Evolutionary conservation across 1,140 invertebrate genomes (phyloP).

Genomic region (Drosophila kohkoa): DNA sequence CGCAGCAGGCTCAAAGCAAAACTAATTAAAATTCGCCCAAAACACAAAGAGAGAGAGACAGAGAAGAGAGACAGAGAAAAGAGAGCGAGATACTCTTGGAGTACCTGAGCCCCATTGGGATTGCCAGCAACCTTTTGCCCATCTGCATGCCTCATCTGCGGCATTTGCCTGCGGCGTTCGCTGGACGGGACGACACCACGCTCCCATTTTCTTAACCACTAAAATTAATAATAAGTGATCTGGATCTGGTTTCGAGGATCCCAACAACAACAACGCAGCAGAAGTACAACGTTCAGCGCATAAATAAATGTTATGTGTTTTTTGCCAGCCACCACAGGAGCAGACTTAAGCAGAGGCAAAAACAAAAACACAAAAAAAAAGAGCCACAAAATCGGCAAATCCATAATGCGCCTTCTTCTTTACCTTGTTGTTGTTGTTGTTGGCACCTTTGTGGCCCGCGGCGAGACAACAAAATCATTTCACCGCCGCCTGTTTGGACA

Average conservation of each 20-base stretch:
- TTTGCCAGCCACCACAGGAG: slow-evolving; percentile 77
- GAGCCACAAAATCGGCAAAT: slow-evolving; percentile 57
- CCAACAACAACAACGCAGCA: slow-evolving; percentile 12
- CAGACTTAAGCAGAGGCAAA: slow-evolving; percentile 21
- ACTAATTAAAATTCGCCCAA: slow-evolving; percentile 84
- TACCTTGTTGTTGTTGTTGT: slow-evolving; percentile 52
- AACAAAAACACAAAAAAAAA: background rate
- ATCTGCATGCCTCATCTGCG: slow-evolving; percentile 74
- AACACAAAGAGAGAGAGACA: slow-evolving; percentile 52
- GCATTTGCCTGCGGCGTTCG: slow-evolving; percentile 74
- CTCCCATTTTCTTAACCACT: slow-evolving; percentile 84
- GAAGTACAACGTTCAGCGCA: slow-evolving; percentile 62
- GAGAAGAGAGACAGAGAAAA: background rate
- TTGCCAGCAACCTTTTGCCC: slow-evolving; percentile 78
- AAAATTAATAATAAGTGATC: slow-evolving; percentile 85
- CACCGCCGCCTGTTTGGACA: slow-evolving; percentile 72
- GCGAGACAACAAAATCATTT: slow-evolving; percentile 85
- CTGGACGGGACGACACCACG: slow-evolving; percentile 53
- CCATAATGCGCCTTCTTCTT: slow-evolving; percentile 63
- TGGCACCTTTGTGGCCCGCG: slow-evolving; percentile 82
- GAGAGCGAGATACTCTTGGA: background rate
- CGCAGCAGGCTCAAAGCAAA: slow-evolving; percentile 73
- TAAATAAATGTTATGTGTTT: slow-evolving; percentile 84
- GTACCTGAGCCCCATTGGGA: slow-evolving; percentile 42
- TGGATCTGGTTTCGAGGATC: slow-evolving; percentile 76